Evolutionary conservation across 1,140 invertebrate species (phyloP).

Genomic region (Drosophila virilis): DNA sequence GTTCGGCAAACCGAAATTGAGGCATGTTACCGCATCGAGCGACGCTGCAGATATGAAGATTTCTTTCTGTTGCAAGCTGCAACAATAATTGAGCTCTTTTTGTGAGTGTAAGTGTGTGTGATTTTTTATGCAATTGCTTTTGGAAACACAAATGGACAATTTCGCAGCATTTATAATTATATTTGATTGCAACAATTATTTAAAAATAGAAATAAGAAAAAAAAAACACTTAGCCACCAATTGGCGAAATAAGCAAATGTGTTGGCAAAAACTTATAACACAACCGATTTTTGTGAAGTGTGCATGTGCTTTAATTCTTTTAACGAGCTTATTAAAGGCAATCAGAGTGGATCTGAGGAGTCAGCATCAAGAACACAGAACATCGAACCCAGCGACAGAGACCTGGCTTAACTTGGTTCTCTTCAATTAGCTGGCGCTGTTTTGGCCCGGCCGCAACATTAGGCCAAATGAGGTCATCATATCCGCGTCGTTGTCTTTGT

Average conservation of each 20-base stretch:
- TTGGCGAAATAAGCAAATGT: constrained; percentile 31
- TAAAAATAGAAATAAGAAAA: constrained; percentile 57
- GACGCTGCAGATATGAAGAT: constrained; percentile 35
- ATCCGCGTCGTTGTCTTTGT: constrained; percentile 31
- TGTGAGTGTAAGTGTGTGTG: constrained; percentile 27
- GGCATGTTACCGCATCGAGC: constrained; percentile 75
- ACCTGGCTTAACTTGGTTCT: constrained; percentile 26
- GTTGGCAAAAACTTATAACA: constrained; percentile 39
- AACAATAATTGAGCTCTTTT: constrained; percentile 44
- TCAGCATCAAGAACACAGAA: constrained; percentile 2
- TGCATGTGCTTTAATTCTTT: constrained; percentile 30
- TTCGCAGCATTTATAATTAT: constrained; percentile 73
- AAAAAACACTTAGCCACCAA: constrained; percentile 35
- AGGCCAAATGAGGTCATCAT: constrained; percentile 53
- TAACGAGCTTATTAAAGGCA: constrained; percentile 42
- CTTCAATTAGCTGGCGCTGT: constrained; percentile 26
- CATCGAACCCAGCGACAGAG: constrained; percentile 1
- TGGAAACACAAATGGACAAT: constrained; percentile 68
- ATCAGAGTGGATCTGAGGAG: constrained; percentile 24
- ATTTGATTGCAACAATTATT: constrained; percentile 80
- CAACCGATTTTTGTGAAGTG: constrained; percentile 5
- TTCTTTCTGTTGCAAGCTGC: constrained; percentile 36
- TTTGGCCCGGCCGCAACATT: constrained; percentile 17
- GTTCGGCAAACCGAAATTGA: constrained; percentile 71
- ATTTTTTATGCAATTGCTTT: constrained; percentile 73